Base-by-base conservation (phyloP, 2,888 invertebrate genomes). In the Dasysyrphus tricinctus region DNA sequence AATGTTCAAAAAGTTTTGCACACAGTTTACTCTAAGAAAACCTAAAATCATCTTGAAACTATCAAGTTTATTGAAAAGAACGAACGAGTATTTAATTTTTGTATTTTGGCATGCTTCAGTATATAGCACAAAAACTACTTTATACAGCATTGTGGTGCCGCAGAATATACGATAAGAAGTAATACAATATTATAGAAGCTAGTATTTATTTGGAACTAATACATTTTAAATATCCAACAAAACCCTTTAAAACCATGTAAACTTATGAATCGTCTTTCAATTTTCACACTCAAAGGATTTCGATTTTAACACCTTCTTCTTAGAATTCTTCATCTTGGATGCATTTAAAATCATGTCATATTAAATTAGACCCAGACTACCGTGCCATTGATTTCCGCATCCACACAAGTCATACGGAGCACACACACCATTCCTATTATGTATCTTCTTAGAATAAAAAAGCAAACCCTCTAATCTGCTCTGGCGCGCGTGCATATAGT, bases 271-370 rank as follows among this genome's bases (percentile, higher is more conserved):
- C 37, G 3, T 7, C 32, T 65, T 16, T 5, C 39, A 78, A 54
- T 61, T 44, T 54, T 16, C 44, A 78, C 42, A 56, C 49, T 61
- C 39, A 56, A 72, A 39, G 14, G 51, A 78, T 34, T 56, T 70
- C 7, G 19, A 32, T 51, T 19, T 19, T 32, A 54, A 51, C 56
- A 63, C 65, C 32, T 56, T 51, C 6, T 85, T 85, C 80, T 39
- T 14, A 34, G 77, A 85, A 81, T 59, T 69, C 24, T 69, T 81
- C 67, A 69, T 80, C 69, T 59, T 74, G 74, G 44, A 51, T 85
- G 81, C 85, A 80, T 77, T 73, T 69, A 70, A 81, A 78, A 74
- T 65, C 85, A 85, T 81, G 85, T 81, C 85, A 67, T 19, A 24
- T 59, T 39, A 42, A 49, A 69, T 83, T 79, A 59, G 54, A 39